Conservation (phyloP, 2,113 vertebrate genomes). For the Porphyrio hochstetteri region DNA sequence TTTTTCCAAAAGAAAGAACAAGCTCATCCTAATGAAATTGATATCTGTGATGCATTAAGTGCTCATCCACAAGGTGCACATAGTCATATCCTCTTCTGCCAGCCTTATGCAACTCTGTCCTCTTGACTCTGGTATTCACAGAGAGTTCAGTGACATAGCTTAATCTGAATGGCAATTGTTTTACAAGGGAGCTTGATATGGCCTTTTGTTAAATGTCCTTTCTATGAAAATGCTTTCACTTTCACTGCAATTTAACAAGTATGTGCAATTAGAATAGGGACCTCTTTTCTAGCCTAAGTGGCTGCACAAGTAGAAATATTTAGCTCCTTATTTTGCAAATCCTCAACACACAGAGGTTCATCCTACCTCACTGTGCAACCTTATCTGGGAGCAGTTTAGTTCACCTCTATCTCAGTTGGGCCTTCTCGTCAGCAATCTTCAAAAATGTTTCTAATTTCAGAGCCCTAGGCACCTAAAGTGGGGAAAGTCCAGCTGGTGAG, state of each 20-base stretch:
- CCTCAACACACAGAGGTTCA: neutral
- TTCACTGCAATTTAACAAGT: neutral
- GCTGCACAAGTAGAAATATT: neutral
- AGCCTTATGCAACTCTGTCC: neutral
- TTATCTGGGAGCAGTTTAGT: neutral
- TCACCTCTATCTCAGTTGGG: neutral
- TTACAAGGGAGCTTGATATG: neutral
- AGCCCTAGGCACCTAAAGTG: neutral
- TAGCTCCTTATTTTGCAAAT: neutral
- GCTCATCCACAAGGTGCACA: neutral
- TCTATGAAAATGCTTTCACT: neutral
- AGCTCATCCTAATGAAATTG: neutral
- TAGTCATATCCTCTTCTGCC: neutral
- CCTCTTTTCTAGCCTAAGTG: neutral
- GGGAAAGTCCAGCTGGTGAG: neutral
- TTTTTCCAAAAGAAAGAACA: neutral
- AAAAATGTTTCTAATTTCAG: neutral
- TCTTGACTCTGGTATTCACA: neutral
- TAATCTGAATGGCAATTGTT: neutral
- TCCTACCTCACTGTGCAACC: neutral
- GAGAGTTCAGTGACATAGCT: neutral
- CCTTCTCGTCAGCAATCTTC: neutral
- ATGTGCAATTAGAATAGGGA: neutral
- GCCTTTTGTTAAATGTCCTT: neutral
- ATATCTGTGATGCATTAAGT: neutral